A percentile compares a stretch with the other conserved stretches of the same genome.
Conservation (phyloP, 92 coral and sea anemone genomes). For the Metridium senile region DNA sequence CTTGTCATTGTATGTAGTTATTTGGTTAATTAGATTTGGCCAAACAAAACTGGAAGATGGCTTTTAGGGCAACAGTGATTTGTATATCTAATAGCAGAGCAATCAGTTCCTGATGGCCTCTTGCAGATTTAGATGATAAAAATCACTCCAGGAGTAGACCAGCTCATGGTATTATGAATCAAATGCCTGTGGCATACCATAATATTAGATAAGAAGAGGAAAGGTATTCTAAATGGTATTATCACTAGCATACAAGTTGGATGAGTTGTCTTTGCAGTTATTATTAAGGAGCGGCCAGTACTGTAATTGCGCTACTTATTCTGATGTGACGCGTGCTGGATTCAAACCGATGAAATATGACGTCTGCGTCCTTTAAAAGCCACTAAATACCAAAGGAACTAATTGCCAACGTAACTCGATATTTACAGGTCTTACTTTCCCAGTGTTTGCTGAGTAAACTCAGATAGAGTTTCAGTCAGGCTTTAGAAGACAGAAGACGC, state of each 20-base stretch:
- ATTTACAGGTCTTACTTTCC: conserved; percentile 8
- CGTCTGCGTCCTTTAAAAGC: conserved; percentile 22
- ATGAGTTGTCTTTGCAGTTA: not conserved
- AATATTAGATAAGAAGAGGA: not conserved
- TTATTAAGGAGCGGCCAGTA: conserved; percentile 6
- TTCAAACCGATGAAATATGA: conserved; percentile 15
- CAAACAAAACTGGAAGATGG: conserved; percentile 7
- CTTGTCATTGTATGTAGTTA: not conserved
- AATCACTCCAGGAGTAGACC: not conserved
- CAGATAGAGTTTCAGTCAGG: conserved; percentile 43
- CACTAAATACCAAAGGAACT: conserved; percentile 43
- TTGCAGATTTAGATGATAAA: not conserved
- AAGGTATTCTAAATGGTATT: not conserved
- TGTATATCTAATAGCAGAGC: no score
- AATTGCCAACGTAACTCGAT: conserved; percentile 46
- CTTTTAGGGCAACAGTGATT: not conserved
- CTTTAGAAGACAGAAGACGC: conserved; percentile 41
- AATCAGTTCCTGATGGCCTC: conserved; percentile 13
- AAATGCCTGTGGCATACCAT: conserved; percentile 8
- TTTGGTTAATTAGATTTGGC: conserved; percentile 14
- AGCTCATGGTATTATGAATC: not conserved
- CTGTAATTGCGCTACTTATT: conserved; percentile 1
- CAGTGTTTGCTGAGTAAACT: conserved; percentile 39
- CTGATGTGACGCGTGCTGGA: conserved; percentile 11
- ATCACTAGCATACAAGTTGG: conserved; percentile 2